These are phyloP conservation scores for Tipula lateralis DNA, from an alignment of 2,888 invertebrate species.

Conservation along the genomic window DNA sequence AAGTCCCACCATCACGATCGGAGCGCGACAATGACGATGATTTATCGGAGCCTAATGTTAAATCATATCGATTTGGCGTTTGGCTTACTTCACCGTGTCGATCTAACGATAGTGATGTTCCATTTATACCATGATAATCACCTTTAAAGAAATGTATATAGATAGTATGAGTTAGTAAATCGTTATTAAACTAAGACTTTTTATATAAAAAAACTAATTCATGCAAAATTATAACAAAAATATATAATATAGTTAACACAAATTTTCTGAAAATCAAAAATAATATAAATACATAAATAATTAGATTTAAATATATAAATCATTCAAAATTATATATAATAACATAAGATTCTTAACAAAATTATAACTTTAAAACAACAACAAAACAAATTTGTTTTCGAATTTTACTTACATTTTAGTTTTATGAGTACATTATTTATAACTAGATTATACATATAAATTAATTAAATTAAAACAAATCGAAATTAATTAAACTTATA, in stretches of 20 bases:
- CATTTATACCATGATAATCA: slow-evolving; percentile 48
- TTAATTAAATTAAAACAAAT: neutral
- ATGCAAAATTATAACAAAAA: neutral
- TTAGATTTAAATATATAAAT: neutral
- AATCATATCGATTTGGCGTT: slow-evolving; percentile 45
- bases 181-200: too few species aligned
- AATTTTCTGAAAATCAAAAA: slow-evolving; percentile 2
- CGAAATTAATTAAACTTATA: neutral
- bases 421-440: neutral
- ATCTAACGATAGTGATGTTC: slow-evolving; percentile 47
- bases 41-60: slow-evolving; percentile 47
- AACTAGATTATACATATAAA: neutral
- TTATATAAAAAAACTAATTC: neutral
- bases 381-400: neutral
- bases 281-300: neutral
- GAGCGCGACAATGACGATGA: slow-evolving; percentile 48
- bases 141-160: slow-evolving; percentile 38
- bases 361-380: neutral
- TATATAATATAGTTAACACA: neutral
- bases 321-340: neutral
- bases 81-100: slow-evolving; percentile 44
- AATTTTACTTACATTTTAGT: neutral
- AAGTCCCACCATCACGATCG: slow-evolving; percentile 45
- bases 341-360: too few species aligned
- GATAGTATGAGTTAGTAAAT: neutral